Conservation (phyloP, 2,888 invertebrate species). For the Thyatira batis region DNA sequence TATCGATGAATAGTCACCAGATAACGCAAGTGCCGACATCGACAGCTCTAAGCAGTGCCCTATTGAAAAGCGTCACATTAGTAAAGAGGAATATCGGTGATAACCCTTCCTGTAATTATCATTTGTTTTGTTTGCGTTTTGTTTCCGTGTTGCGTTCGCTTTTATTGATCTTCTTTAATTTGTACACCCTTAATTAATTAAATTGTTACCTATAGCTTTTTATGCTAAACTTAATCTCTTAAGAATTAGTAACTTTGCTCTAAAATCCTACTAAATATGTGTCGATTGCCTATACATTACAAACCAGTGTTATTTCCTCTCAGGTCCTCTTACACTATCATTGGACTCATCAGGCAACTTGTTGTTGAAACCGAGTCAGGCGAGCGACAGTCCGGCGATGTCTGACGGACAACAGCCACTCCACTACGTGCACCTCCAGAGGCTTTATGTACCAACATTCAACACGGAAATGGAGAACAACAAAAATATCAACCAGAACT, state of each 20-base stretch:
- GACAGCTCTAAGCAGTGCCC: constrained; percentile 48
- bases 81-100: constrained; percentile 69
- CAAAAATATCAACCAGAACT: constrained; percentile 39
- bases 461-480: constrained; percentile 56
- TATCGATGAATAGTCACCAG: constrained; percentile 47
- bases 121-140: constrained; percentile 1
- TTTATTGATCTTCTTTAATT: background rate
- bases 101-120: constrained; percentile 57
- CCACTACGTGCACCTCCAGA: constrained; percentile 72
- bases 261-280: too few relatives aligned
- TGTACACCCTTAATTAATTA: background rate
- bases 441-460: constrained; percentile 68
- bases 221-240: background rate
- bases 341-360: constrained; percentile 74
- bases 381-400: constrained; percentile 39
- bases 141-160: background rate
- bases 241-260: too few relatives aligned
- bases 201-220: background rate
- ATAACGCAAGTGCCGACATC: constrained; percentile 42
- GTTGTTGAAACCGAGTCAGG: constrained; percentile 69
- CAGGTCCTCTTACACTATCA: constrained; percentile 72
- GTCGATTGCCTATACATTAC: background rate
- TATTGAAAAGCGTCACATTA: constrained; percentile 72
- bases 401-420: constrained; percentile 47
- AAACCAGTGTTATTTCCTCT: background rate